phyloP scores from a whole-genome alignment of 2,113 vertebrate species.

The Embiotoca jacksoni region DNA sequence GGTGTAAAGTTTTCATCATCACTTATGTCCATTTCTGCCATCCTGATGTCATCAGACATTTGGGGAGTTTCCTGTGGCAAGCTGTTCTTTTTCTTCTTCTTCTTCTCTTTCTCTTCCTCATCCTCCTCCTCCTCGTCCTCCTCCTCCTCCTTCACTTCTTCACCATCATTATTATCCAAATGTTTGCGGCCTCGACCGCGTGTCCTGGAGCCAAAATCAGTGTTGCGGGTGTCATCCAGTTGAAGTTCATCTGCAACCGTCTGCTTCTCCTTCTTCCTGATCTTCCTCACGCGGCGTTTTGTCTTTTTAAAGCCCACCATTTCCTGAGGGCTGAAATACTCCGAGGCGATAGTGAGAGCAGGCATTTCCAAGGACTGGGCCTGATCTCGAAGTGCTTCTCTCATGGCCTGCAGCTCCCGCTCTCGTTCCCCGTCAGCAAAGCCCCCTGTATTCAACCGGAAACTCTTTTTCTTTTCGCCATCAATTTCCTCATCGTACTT shows the following conservation, averaged over 20 bases:
- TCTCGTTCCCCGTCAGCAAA: conserved; percentile 86
- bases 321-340: conserved; percentile 91
- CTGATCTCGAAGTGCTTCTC: conserved; percentile 84
- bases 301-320: conserved; percentile 93
- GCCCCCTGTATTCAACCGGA: conserved; percentile 86
- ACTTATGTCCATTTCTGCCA: conserved; percentile 92
- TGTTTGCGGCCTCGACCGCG: conserved; percentile 84
- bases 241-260: conserved; percentile 72
- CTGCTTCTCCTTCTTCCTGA: conserved; percentile 88
- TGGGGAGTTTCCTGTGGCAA: conserved; percentile 3
- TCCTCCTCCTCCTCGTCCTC: conserved; percentile 30
- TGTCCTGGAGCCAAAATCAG: conserved; percentile 91
- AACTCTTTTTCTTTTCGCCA: conserved; percentile 90
- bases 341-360: conserved; percentile 84
- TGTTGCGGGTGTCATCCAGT: conserved; percentile 79
- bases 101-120: background rate
- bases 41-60: conserved; percentile 87
- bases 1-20: conserved; percentile 82
- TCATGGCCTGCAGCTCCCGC: conserved; percentile 88
- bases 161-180: conserved; percentile 16
- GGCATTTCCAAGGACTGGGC: conserved; percentile 88
- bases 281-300: conserved; percentile 88
- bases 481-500: conserved; percentile 95
- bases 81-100: conserved; percentile 1
- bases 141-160: conserved; percentile 27